Base-by-base conservation (phyloP, 2,113 vertebrate genomes). In the Anser brachyrhynchus region DNA sequence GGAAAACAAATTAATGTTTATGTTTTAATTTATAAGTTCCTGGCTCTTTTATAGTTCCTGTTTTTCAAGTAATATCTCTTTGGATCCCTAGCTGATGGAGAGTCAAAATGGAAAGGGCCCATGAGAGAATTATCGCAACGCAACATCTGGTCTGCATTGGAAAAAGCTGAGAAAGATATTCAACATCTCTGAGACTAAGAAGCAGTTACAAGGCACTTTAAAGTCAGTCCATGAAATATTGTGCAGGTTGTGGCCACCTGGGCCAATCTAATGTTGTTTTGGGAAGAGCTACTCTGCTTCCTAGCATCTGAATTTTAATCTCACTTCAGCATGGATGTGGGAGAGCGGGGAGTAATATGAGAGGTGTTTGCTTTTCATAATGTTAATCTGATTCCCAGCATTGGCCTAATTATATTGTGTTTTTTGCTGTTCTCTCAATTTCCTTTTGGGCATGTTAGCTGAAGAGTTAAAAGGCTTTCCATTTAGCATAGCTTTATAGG, bases 1-100 rank as follows among this genome's bases (percentile, higher is more conserved):
- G 90, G 90, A 96, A 97, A 97, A 96, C 94, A 96, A 97, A 97
- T 95, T 96, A 95, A 92, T 95, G 95, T 95, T 97, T 97, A 95
- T 96, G 94, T 97, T 97, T 97, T 95, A 97, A 97, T 97, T 97
- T 97, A 93, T 96, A 96, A 96, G 96, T 97, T 97, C 93, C 92
- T 97, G 93, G 92, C 95, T 96, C 93, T 96, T 96, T 94, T 95
- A 90, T 93, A 92, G 93, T 95, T 96, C 90, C 92, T 96, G 93
- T 93, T 96, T 93, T 96, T 94, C 95, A 82, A 97, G 88, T 95
- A 95, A 80, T 61, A 89, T 96, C 95, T 95, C 90, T 95, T 94
- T 96, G 96, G 90, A 96, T 92, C 86, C 83, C 70, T 83, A 72
- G 95, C 88, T 94, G 94, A 94, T 96, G 79, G 93, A 94, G 90